Evolutionary conservation across 2,113 vertebrate genomes (phyloP).

Genomic region (Campylorhamphus procurvoides): DNA sequence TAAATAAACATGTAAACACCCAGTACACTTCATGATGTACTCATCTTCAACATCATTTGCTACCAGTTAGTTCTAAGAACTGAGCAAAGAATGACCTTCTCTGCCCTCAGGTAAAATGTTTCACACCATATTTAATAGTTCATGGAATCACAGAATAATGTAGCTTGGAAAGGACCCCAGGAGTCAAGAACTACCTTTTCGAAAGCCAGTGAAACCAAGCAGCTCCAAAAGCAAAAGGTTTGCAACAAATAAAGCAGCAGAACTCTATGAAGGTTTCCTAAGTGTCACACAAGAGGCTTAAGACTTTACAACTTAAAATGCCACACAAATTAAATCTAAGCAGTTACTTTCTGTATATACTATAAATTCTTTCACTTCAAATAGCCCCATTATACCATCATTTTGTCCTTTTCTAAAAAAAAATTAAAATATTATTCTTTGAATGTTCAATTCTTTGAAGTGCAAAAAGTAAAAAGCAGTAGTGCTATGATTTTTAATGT

Average conservation of each 20-base stretch:
- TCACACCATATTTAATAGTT: neutral
- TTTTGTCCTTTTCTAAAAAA: neutral
- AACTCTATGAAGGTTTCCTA: neutral
- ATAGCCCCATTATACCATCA: rapidly evolving
- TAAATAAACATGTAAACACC: neutral
- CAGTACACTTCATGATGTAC: neutral
- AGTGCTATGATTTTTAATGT: neutral
- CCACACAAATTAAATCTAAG: neutral
- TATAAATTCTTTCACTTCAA: neutral
- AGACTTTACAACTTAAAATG: neutral
- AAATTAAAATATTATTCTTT: neutral
- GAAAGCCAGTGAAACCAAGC: neutral
- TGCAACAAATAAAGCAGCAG: neutral
- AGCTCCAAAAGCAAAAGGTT: neutral
- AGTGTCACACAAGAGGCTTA: neutral
- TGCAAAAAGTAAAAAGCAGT: neutral
- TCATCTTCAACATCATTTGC: neutral
- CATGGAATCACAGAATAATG: rapidly evolving
- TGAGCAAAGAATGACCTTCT: neutral
- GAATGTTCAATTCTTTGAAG: neutral
- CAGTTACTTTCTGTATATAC: neutral
- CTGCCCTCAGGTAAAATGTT: neutral
- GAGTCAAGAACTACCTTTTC: neutral
- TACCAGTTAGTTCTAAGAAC: neutral
- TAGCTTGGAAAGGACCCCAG: neutral